phyloP scores from a whole-genome alignment of 2,888 invertebrate species.

The Cremastinae sp. region DNA sequence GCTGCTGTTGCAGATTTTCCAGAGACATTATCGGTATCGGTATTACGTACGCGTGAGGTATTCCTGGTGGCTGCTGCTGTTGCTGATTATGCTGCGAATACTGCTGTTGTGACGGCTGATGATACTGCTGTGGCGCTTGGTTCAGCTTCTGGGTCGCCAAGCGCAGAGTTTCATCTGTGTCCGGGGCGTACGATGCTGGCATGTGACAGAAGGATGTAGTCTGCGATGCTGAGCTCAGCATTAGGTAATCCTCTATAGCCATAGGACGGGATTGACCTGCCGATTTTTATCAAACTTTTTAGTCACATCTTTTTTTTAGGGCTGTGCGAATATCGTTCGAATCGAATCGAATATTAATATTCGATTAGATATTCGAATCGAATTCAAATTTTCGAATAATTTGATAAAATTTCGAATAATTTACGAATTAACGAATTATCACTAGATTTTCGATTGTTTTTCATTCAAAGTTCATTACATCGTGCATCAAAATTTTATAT shows the following conservation, averaged over 20 bases:
- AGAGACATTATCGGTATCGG: slow-evolving; percentile 79
- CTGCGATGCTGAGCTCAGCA: slow-evolving; percentile 76
- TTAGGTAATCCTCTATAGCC: slow-evolving; percentile 77
- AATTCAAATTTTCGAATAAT: too few species aligned
- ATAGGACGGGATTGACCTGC: slow-evolving; percentile 76
- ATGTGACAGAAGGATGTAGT: slow-evolving; percentile 76
- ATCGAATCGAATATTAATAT: too few species aligned
- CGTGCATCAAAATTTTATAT: too few species aligned
- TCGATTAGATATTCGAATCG: too few species aligned
- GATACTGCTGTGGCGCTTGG: slow-evolving; percentile 68
- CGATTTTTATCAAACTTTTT: too few species aligned
- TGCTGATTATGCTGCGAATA: slow-evolving; percentile 58
- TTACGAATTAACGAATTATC: too few species aligned
- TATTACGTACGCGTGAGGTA: slow-evolving; percentile 78
- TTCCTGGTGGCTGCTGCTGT: slow-evolving; percentile 69
- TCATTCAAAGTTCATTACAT: too few species aligned
- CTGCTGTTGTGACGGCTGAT: slow-evolving; percentile 7
- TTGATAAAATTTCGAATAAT: too few species aligned
- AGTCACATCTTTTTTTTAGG: too few species aligned
- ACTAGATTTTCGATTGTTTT: too few species aligned
- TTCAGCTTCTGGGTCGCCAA: slow-evolving; percentile 77
- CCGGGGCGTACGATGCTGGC: slow-evolving; percentile 75
- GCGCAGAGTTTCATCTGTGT: slow-evolving; percentile 78
- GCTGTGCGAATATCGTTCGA: too few species aligned
- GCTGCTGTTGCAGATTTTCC: slow-evolving; percentile 73